Conservation (phyloP, 1,140 invertebrate genomes). For the Drosophila busckii region DNA sequence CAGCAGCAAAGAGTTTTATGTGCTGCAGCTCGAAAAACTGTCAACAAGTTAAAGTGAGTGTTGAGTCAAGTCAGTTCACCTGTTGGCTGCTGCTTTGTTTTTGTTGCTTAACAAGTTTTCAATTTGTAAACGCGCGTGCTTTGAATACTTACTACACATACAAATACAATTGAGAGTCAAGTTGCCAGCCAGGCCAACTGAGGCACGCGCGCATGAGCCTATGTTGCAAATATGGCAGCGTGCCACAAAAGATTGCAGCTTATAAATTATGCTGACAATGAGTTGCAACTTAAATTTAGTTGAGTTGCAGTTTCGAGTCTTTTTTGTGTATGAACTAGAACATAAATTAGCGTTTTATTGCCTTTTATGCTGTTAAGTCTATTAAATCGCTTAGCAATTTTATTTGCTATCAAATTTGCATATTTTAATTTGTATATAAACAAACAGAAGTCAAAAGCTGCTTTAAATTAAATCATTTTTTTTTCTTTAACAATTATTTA, state of each 20-base stretch:
- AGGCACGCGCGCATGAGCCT: conserved; percentile 52
- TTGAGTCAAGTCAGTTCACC: conserved; percentile 38
- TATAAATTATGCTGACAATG: background rate
- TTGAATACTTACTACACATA: conserved; percentile 56
- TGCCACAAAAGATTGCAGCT: conserved; percentile 41
- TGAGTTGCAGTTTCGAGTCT: too few relatives aligned
- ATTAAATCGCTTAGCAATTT: too few relatives aligned
- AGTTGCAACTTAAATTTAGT: too few relatives aligned
- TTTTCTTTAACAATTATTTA: too few relatives aligned
- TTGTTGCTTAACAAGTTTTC: conserved; percentile 69
- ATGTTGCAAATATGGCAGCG: conserved; percentile 47
- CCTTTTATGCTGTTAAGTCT: too few relatives aligned
- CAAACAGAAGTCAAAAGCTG: too few relatives aligned
- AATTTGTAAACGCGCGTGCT: conserved; percentile 75
- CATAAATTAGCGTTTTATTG: too few relatives aligned
- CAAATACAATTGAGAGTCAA: conserved; percentile 27
- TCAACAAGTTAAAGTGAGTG: conserved; percentile 31
- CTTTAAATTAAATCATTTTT: too few relatives aligned
- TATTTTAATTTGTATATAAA: too few relatives aligned
- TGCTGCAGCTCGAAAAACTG: conserved; percentile 60
- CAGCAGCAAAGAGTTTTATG: conserved; percentile 32
- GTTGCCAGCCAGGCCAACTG: conserved; percentile 42
- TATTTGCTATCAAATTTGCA: too few relatives aligned
- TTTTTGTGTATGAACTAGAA: too few relatives aligned
- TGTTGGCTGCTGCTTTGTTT: conserved; percentile 38